Base-by-base conservation (phyloP, 1,140 invertebrate genomes). In the Daktulosphaira vitifoliae region DNA sequence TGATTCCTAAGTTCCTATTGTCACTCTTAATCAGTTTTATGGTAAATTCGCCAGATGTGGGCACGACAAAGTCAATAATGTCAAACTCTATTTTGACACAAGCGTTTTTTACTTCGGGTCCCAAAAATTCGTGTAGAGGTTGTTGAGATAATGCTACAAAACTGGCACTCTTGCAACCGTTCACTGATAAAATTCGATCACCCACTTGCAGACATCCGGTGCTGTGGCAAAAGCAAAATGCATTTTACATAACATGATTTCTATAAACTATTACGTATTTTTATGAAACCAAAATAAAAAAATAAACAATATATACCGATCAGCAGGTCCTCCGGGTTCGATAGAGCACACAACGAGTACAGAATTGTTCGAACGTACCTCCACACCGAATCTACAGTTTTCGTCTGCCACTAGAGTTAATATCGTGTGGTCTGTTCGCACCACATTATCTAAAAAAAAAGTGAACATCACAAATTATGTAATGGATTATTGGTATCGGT, bases 31-130 rank as follows among this genome's bases (percentile, higher is more conserved):
- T 83, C 11, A 97, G 76, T 75, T 93, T 90, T 0, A 96, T 90
- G 65, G 87, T 88, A 72, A 94, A 96, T 20, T 65, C 7, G 9
- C 92, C 92, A 70, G 87, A 90, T 11, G 87, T 86, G 2, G 92
- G 90, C 54, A 94, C 87, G 18, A 96, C 90, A 0, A 90, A 83
- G 70, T 95, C 90, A n/a, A 89, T 87, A 70, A 96, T 90, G 78
- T 91, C 91, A 76, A 96, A 96, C 74, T 96, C 92, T 4, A 72
- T 67, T 15, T 68, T 67, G 2, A 72, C 48, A 25, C 56, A 62
- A 7, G 59, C 56, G 26, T 62, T 62, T 62, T 48, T 62, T 1
- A 62, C 56, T 48, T 62, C 56, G 1, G 56, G 56, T 52, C 23
- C 68, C 67, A 25, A 65, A 37, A 44, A 54, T 5, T 53, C 23